Evolutionary conservation across 2,888 invertebrate genomes (phyloP), one percentile per base, ranked within the genome.

Genomic region (Limnephilus marmoratus): DNA sequence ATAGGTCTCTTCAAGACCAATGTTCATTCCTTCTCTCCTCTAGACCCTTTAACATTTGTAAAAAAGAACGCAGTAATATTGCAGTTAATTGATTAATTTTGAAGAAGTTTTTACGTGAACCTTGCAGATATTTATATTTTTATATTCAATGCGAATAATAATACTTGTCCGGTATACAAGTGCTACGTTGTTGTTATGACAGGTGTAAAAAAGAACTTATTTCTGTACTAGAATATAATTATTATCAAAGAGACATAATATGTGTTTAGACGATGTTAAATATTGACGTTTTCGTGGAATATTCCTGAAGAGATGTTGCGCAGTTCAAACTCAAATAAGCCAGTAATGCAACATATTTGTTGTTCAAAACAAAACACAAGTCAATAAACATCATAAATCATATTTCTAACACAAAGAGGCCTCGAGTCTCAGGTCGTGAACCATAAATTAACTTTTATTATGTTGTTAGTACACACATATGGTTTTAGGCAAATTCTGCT

Each of bases 211-310:
- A 68, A 31, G 13, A 82, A 82, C 18, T 45, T 18, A 82, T 82
- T 12, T 68, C 68, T 68, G 9, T 82, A 82, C 31, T 82, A 34
- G 15, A 34, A 82, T 82, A 82, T 34, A 45, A 45, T 45, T 45
- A 82, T 82, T 68, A 68, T 68, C 68, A 68, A 68, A n/a, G 68
- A 68, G 68, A 68, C 68, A 68, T 68, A 68, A 68, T 68, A 68
- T 68, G 68, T n/a, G 68, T 68, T 68, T 68, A 68, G 68, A 68
- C 68, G 24, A 68, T 24, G 24, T 53, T 68, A 24, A 68, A 68
- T 68, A 68, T 68, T 68, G 68, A 68, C 68, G 24, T 24, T 68
- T 68, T 68, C 68, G 24, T 68, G 68, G 68, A 68, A 68, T 68
- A 68, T 68, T 68, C 2, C 68, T 68, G n/a, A n/a, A n/a, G 18